phyloP scores from a whole-genome alignment of 2,888 invertebrate genomes.

The Gari tellinella region DNA sequence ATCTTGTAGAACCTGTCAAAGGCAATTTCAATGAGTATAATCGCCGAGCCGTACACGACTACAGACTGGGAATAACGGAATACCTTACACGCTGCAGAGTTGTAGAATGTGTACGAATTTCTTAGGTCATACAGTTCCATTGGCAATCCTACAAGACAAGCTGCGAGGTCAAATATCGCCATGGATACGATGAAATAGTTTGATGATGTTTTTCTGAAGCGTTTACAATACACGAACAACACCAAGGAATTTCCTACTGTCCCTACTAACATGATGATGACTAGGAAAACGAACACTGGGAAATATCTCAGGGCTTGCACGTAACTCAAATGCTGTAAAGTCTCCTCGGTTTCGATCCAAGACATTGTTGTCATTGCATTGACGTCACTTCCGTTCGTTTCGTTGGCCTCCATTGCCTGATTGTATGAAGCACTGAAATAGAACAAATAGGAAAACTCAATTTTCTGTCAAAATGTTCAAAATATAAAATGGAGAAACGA shows the following conservation, averaged over 20 bases:
- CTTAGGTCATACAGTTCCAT: conserved; percentile 73
- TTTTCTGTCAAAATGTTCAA: too few relatives aligned
- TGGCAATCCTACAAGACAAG: conserved; percentile 75
- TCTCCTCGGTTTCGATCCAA: conserved; percentile 18
- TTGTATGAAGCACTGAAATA: too few relatives aligned
- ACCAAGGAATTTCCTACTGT: conserved; percentile 73
- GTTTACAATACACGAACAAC: conserved; percentile 71
- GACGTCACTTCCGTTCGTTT: too few relatives aligned
- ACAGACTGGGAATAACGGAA: conserved; percentile 71
- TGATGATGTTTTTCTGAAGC: conserved; percentile 74
- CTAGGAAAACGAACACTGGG: conserved; percentile 72
- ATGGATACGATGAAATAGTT: conserved; percentile 78
- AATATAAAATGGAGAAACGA: too few relatives aligned
- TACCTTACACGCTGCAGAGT: conserved; percentile 71
- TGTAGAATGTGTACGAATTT: conserved; percentile 74
- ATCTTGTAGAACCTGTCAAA: conserved; percentile 79
- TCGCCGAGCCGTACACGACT: conserved; percentile 73
- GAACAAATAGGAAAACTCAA: too few relatives aligned
- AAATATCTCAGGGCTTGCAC: conserved; percentile 69
- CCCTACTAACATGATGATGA: conserved; percentile 70
- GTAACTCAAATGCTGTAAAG: conserved; percentile 61
- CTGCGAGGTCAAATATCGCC: conserved; percentile 77
- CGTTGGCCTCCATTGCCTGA: too few relatives aligned
- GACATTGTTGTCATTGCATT: conserved; percentile 20
- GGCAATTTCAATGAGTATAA: conserved; percentile 75